These are phyloP conservation scores for Oxyura jamaicensis DNA, from an alignment of 2,113 vertebrate species.

Conservation along the genomic window DNA sequence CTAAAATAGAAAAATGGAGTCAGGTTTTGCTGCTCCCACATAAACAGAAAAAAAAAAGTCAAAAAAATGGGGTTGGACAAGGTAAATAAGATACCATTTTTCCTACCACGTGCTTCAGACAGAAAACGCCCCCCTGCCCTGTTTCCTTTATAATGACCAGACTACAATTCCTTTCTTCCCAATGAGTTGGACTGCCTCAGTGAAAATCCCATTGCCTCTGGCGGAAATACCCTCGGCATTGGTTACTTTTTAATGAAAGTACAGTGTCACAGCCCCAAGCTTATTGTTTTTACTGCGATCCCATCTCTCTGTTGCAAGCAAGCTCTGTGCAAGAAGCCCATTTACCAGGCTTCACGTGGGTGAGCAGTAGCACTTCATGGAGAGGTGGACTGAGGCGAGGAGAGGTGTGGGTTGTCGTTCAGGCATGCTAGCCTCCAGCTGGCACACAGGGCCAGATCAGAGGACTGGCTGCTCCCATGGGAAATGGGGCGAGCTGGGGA, in stretches of 20 bases:
- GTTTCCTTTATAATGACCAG: background rate
- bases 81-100: background rate
- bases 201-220: background rate
- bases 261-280: background rate
- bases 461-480: background rate
- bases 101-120: background rate
- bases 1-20: constrained; percentile 10
- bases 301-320: background rate
- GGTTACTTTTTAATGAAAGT: background rate
- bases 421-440: background rate
- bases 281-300: background rate
- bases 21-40: background rate
- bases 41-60: background rate
- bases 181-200: background rate
- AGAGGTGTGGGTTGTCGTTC: background rate
- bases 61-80: background rate
- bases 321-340: background rate
- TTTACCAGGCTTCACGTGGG: background rate
- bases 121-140: background rate
- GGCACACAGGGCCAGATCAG: background rate
- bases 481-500: background rate
- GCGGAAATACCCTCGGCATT: background rate
- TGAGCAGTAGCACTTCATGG: background rate
- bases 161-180: background rate
- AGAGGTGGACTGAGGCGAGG: background rate